phyloP scores from a whole-genome alignment of 2,888 invertebrate genomes.

The Nymphalis urticae region DNA sequence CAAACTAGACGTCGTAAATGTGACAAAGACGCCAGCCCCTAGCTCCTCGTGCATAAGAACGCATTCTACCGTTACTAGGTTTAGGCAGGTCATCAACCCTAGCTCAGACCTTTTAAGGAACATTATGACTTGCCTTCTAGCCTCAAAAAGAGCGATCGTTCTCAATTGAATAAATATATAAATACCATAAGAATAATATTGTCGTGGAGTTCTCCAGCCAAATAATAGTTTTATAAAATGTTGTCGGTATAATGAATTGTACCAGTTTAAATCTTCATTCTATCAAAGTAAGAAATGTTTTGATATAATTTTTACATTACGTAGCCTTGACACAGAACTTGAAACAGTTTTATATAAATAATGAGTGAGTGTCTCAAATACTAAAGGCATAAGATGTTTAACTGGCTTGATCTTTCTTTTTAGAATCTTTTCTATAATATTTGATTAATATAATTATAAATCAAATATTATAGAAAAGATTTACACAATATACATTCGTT shows the following conservation, averaged over 20 bases:
- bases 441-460: too few species aligned
- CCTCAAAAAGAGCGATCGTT: neutral
- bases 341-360: neutral
- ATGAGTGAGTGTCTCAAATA: neutral
- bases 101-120: neutral
- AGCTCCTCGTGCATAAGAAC: neutral
- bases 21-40: constrained; percentile 5
- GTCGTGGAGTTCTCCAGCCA: neutral
- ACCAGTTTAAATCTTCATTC: constrained; percentile 18
- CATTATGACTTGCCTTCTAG: constrained; percentile 8
- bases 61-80: constrained; percentile 2
- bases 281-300: constrained; percentile 1
- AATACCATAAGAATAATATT: neutral
- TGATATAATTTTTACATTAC: neutral
- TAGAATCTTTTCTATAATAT: too few species aligned
- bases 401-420: neutral
- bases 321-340: neutral
- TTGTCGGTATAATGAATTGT: constrained; percentile 9
- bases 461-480: neutral
- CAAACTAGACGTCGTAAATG: constrained; percentile 20
- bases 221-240: constrained; percentile 18
- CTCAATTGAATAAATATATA: too few species aligned
- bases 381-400: neutral
- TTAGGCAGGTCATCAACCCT: too few species aligned
- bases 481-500: neutral